Evolutionary conservation across 2,113 vertebrate genomes (phyloP).

Genomic region (Zootoca vivipara): DNA sequence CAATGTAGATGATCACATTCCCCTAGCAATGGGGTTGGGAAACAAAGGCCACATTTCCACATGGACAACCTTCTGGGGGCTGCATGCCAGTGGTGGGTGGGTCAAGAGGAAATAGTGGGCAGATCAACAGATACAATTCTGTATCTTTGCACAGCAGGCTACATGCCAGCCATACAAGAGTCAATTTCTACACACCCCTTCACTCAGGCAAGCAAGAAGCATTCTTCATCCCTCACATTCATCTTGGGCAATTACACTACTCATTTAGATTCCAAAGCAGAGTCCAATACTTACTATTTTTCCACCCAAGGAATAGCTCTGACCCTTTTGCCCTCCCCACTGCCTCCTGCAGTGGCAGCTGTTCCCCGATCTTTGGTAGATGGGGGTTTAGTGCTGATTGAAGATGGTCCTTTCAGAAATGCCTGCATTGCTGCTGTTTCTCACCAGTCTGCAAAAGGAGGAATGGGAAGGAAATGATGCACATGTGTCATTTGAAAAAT

Average conservation of each 20-base stretch:
- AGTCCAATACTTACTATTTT: constrained; percentile 88
- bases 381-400: constrained; percentile 73
- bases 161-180: not conserved
- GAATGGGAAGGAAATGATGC: not conserved
- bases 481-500: not conserved
- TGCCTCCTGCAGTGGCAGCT: constrained; percentile 73
- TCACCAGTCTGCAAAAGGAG: constrained; percentile 15
- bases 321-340: constrained; percentile 83
- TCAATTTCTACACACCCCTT: not conserved
- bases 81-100: not conserved
- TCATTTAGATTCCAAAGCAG: not conserved
- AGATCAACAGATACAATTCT: not conserved
- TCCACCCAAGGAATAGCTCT: constrained; percentile 93
- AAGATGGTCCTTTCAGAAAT: constrained; percentile 87
- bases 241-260: not conserved
- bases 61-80: too few relatives aligned
- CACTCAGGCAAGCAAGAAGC: not conserved
- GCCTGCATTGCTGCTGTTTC: constrained; percentile 84
- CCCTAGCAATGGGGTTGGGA: not conserved
- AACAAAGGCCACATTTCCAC: not conserved
- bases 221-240: not conserved
- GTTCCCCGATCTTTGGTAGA: constrained; percentile 80
- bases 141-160: not conserved
- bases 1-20: too few relatives aligned
- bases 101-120: not conserved